These are phyloP conservation scores for Thalassophryne amazonica DNA, from an alignment of 2,797 vertebrate species.

Conservation along the genomic window DNA sequence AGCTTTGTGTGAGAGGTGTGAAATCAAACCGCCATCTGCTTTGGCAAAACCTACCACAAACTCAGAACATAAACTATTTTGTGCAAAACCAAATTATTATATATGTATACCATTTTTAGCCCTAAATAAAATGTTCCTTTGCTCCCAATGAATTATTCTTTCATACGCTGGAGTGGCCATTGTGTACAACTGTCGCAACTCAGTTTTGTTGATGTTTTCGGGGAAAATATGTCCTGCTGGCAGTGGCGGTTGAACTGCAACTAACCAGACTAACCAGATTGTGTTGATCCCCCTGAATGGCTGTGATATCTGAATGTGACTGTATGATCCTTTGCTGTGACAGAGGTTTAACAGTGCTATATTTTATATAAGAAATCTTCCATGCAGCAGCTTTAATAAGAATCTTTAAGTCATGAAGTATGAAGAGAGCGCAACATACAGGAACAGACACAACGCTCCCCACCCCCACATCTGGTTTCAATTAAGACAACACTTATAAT, in stretches of 20 bases:
- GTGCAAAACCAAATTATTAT: slow-evolving; percentile 15
- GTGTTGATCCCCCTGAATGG: background rate
- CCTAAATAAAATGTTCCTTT: background rate
- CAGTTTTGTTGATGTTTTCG: background rate
- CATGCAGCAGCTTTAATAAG: slow-evolving; percentile 20
- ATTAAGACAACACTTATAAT: slow-evolving; percentile 59
- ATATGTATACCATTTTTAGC: background rate
- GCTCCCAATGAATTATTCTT: background rate
- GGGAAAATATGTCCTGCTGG: background rate
- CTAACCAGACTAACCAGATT: background rate
- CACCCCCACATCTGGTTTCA: slow-evolving; percentile 67
- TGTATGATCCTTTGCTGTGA: slow-evolving; percentile 12
- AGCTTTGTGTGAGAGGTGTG: slow-evolving; percentile 38
- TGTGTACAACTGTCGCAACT: background rate
- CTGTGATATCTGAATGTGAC: slow-evolving; percentile 19
- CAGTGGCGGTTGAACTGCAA: no score
- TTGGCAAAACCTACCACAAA: slow-evolving; percentile 3
- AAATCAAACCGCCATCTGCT: slow-evolving; percentile 44
- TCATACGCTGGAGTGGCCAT: background rate
- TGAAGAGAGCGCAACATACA: slow-evolving; percentile 32
- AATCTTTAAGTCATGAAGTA: slow-evolving; percentile 25
- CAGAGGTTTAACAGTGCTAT: slow-evolving; percentile 8
- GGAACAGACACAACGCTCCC: slow-evolving; percentile 50
- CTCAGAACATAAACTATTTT: slow-evolving; percentile 9
- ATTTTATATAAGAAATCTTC: slow-evolving; percentile 27